These are phyloP conservation scores for Oscheius sp. DNA, from an alignment of 2,888 invertebrate species.

Conservation along the genomic window DNA sequence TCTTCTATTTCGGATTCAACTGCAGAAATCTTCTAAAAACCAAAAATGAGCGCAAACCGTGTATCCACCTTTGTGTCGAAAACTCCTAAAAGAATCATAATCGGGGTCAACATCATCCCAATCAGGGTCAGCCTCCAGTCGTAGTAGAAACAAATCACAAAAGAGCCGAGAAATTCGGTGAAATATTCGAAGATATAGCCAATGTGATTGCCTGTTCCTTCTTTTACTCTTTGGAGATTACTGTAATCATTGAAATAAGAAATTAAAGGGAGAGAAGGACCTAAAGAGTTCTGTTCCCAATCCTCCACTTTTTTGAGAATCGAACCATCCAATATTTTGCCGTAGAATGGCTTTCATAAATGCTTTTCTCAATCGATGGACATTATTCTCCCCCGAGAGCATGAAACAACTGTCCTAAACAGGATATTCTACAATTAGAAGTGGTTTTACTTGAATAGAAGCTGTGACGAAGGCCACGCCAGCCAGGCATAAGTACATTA, in stretches of 20 bases:
- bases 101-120: constrained; percentile 71
- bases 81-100: constrained; percentile 41
- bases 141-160: constrained; percentile 59
- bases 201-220: constrained; percentile 68
- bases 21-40: constrained; percentile 18
- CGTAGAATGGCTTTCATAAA: constrained; percentile 73
- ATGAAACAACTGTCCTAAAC: constrained; percentile 73
- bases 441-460: constrained; percentile 48
- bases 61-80: constrained; percentile 32
- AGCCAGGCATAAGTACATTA: constrained; percentile 3
- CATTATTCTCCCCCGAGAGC: constrained; percentile 75
- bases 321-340: constrained; percentile 75
- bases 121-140: constrained; percentile 67
- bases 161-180: constrained; percentile 40
- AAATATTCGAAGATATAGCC: constrained; percentile 59
- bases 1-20: constrained; percentile 38
- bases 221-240: constrained; percentile 65
- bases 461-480: not conserved
- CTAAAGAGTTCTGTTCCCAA: constrained; percentile 76
- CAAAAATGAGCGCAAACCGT: no score
- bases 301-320: constrained; percentile 75
- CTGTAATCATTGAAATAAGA: constrained; percentile 39
- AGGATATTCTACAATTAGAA: constrained; percentile 70
- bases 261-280: constrained; percentile 68
- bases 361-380: constrained; percentile 74